A percentile compares a stretch with the other conserved stretches of the same genome.
Evolutionary conservation across 2,113 vertebrate genomes (phyloP).

Genomic region (mouse (Mus musculus)): GRCm39 chr13:80023001-80023500

Average conservation of each 20-base stretch:
- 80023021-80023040: constrained; percentile 72
- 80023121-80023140: constrained; percentile 65
- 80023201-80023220: constrained; percentile 17
- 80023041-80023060: constrained; percentile 74
- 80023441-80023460: not conserved
- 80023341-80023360: not conserved
- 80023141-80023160: constrained; percentile 52
- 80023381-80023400: not conserved
- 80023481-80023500: not conserved
- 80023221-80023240: not conserved
- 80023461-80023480: constrained; percentile 3
- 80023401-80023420: not conserved
- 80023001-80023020: constrained; percentile 61
- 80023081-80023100: constrained; percentile 72
- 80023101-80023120: constrained; percentile 64
- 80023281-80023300: constrained; percentile 2
- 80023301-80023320: not conserved
- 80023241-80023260: not conserved
- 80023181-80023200: constrained; percentile 3
- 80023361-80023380: not conserved
- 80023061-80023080: constrained; percentile 77
- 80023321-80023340: not conserved
- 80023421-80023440: not conserved
- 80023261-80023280: constrained; percentile 37
- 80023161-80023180: constrained; percentile 15